Conservation (phyloP, 2,888 invertebrate genomes). For the Aspidiotus rigidus region DNA sequence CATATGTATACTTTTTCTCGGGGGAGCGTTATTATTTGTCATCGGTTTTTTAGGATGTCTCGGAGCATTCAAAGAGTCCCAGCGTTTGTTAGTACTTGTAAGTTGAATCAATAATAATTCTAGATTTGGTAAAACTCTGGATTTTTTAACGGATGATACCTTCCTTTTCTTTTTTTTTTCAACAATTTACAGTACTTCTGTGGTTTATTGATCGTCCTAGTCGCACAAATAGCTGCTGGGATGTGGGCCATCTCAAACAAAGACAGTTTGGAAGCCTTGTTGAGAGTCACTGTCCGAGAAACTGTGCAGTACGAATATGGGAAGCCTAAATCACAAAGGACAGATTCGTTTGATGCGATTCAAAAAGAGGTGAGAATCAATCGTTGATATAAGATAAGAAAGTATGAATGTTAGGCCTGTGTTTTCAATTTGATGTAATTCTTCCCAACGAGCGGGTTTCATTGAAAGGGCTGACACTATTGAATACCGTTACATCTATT, state of each 20-base stretch:
- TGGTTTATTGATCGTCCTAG: constrained; percentile 64
- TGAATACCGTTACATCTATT: no score
- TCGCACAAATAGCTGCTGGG: constrained; percentile 66
- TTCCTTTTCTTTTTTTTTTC: neutral
- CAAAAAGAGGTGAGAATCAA: constrained; percentile 51
- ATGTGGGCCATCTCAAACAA: constrained; percentile 66
- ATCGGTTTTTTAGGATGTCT: constrained; percentile 75
- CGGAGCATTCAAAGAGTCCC: constrained; percentile 68
- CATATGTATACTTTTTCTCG: constrained; percentile 60
- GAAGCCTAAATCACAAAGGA: constrained; percentile 46
- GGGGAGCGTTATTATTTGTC: constrained; percentile 62
- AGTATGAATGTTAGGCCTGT: no score
- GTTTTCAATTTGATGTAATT: no score
- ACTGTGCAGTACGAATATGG: constrained; percentile 58
- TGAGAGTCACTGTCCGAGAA: constrained; percentile 53
- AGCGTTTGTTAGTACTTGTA: constrained; percentile 66
- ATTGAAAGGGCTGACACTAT: no score
- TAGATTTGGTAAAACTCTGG: neutral
- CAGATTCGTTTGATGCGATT: constrained; percentile 57
- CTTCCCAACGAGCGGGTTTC: no score
- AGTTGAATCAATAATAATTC: constrained; percentile 41
- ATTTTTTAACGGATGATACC: neutral
- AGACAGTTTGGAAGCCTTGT: constrained; percentile 55
- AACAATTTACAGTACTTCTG: constrained; percentile 58
- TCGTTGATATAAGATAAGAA: no score